Evolutionary conservation across 2,888 invertebrate species (phyloP).

Genomic region (Epinotia demarniana): DNA sequence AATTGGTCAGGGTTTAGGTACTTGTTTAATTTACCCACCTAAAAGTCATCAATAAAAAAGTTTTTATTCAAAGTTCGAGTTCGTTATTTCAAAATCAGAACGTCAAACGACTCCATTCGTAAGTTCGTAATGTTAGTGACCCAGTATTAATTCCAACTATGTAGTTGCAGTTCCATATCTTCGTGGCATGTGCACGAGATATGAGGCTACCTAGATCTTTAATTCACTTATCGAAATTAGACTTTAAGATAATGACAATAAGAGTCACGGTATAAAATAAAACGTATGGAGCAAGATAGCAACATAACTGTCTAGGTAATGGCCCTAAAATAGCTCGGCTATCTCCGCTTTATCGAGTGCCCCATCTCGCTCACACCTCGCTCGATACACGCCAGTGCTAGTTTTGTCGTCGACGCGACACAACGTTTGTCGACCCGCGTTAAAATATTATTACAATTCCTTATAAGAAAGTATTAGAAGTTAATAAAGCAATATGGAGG

Average conservation of each 20-base stretch:
- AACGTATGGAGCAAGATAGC: conserved; percentile 7
- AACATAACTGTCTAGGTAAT: conserved; percentile 5
- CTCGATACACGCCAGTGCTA: conserved; percentile 43
- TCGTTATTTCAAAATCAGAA: not conserved
- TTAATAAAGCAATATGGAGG: not conserved
- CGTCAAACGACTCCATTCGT: not conserved
- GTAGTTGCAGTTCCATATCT: not conserved
- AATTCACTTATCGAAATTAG: not conserved
- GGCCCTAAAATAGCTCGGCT: conserved; percentile 15
- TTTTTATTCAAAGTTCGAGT: too few species aligned
- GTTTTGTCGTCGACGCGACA: conserved; percentile 40
- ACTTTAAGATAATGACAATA: not conserved
- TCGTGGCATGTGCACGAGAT: not conserved
- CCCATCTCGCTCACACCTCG: conserved; percentile 35
- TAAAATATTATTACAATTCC: conserved; percentile 6
- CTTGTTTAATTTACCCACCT: too few species aligned
- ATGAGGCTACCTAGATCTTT: not conserved
- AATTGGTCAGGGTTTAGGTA: too few species aligned
- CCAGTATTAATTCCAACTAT: not conserved
- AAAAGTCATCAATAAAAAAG: too few species aligned
- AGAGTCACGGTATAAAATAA: not conserved
- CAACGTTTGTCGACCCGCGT: conserved; percentile 39
- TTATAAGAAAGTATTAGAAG: not conserved
- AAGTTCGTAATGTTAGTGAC: too few species aligned
- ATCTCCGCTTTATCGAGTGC: conserved; percentile 34